Evolutionary conservation across 2,888 invertebrate genomes (phyloP), one percentile per base, ranked within the genome.

Genomic region (Pantelozetes paolii): DNA sequence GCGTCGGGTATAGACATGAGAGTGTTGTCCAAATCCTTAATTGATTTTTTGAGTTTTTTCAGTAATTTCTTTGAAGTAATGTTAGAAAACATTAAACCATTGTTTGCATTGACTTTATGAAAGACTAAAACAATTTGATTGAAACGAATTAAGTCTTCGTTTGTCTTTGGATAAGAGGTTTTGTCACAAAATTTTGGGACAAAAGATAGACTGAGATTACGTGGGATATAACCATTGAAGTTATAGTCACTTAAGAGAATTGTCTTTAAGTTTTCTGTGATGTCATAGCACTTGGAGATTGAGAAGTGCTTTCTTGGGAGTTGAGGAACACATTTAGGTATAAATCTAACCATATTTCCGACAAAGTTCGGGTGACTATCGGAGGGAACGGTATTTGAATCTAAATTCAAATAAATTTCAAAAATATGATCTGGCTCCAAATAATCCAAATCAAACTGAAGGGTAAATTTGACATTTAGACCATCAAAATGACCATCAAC

Each of bases 291-390:
- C 18, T 57, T 57, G 23, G 13, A 28, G 28, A 57, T 57, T 15
- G 13, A 8, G 1, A 28, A 2, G 3, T 5, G 11, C 30, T 57
- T 8, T 30, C 57, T 26, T 18, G 13, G 26, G 8, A 57, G 5
- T 23, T 13, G 20, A 13, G 57, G 57, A 5, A 57, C 28, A 30
- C 57, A 57, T 1, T 57, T 20, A 11, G 26, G 13, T 3, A 9
- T 28, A 57, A 57, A 57, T 8, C 11, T 57, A 57, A 57, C 57
- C 57, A 57, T 57, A 5, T 26, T 28, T 26, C 57, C 57, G 23
- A 57, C 20, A 57, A 57, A 57, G 57, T 57, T 57, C 23, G 57
- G 57, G 26, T 57, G 57, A 26, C 9, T 28, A 30, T 57, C 57
- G 11, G 13, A 26, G 1, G 57, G 57, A 28, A 13, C 2, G 26